phyloP scores from a whole-genome alignment of 2,888 invertebrate genomes.

The Siphlonurus alternatus region DNA sequence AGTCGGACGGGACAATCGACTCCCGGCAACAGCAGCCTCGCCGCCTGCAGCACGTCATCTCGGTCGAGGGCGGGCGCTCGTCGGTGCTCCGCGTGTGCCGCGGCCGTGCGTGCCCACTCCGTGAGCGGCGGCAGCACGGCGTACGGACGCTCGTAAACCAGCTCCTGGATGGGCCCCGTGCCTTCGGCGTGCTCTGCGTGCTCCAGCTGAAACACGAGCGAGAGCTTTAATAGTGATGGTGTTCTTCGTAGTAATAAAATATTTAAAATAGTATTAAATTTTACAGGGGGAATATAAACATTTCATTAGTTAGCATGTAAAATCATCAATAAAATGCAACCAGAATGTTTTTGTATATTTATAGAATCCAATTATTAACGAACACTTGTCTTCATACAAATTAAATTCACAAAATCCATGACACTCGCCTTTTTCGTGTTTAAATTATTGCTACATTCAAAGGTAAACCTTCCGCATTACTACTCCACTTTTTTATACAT shows the following conservation, averaged over 20 bases:
- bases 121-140: slow-evolving; percentile 75
- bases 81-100: slow-evolving; percentile 67
- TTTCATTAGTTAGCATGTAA: background rate
- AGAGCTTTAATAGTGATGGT: background rate
- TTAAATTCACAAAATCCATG: too few species aligned
- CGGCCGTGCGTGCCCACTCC: slow-evolving; percentile 76
- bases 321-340: slow-evolving; percentile 2
- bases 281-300: too few species aligned
- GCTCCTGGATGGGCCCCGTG: slow-evolving; percentile 42
- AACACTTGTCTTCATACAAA: too few species aligned
- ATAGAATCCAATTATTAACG: too few species aligned
- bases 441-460: too few species aligned
- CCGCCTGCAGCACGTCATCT: slow-evolving; percentile 79
- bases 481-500: too few species aligned
- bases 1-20: slow-evolving; percentile 76
- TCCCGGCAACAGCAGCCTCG: slow-evolving; percentile 65
- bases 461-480: too few species aligned
- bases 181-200: slow-evolving; percentile 35
- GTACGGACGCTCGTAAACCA: slow-evolving; percentile 75
- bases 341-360: slow-evolving; percentile 2
- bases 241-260: background rate
- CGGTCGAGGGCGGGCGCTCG: slow-evolving; percentile 61
- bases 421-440: too few species aligned
- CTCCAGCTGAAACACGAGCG: slow-evolving; percentile 35
- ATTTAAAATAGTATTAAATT: background rate